Base-by-base conservation (phyloP, 1,140 invertebrate genomes). In the Trissolcus basalis region DNA sequence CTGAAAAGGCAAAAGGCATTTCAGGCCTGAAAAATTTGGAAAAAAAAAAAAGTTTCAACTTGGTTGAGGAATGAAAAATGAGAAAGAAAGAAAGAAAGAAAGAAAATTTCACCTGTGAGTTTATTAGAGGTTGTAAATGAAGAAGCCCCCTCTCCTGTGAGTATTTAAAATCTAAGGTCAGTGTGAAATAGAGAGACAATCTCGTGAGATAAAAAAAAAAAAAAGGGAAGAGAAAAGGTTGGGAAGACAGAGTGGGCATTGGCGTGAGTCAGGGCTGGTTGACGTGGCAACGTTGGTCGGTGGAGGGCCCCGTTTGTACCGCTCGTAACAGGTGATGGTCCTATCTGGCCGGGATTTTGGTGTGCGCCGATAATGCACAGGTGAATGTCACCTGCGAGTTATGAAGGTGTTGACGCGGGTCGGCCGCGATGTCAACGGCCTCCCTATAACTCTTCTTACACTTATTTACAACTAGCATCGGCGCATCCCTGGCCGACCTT, bases 401-500 rank as follows among this genome's bases (percentile, higher is more conserved):
- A 12, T 27, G 45, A 12, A 36, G 13, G 8, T 35, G 3, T 44
- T 5, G 16, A 13, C 36, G 36, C n/a, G 9, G 36, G 3, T n/a
- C 9, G 36, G 36, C 12, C 45, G 32, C 14, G 9, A 41, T 73
- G 72, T 74, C 80, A 81, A 81, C 83, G 83, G 82, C 79, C 84
- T 83, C 76, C 79, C 83, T 77, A 81, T 79, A 47, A 50, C 39
- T 61, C 79, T 77, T 69, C 55, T 75, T 80, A 63, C 76, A 72
- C 63, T 72, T 78, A 86, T 83, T 82, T 75, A 72, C 69, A 72
- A 75, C 69, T 79, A 79, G 63, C 71, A 11, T 75, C 81, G 78
- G 71, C 79, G 77, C 80, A 76, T 78, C 78, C 82, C 73, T 79
- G 83, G 78, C 82, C 81, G 85, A 84, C 84, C 85, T 86, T 86